Conservation (phyloP, 2,888 invertebrate species). For the Gonocerus acuteangulatus region DNA sequence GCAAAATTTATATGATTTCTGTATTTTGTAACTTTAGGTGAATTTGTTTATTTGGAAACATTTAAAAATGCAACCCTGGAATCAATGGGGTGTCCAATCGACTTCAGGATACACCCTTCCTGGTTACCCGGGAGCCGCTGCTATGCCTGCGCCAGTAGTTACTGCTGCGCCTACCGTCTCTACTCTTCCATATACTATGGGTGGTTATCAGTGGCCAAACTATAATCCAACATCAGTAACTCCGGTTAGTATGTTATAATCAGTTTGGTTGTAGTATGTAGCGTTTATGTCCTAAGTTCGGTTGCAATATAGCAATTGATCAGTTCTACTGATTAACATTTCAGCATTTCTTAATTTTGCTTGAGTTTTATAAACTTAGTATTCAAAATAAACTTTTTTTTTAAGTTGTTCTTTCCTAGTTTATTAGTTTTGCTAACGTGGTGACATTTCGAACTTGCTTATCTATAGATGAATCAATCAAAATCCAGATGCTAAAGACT, state of each 20-base stretch:
- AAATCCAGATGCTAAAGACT: too few relatives aligned
- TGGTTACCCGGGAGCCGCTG: conserved; percentile 13
- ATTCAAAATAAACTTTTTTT: too few relatives aligned
- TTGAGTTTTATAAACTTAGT: too few relatives aligned
- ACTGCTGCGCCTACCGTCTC: conserved; percentile 28
- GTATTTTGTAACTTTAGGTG: too few relatives aligned
- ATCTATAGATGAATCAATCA: too few relatives aligned
- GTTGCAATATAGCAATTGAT: too few relatives aligned
- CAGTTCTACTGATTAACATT: too few relatives aligned
- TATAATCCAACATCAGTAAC: conserved; percentile 34
- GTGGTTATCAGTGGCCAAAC: conserved; percentile 30
- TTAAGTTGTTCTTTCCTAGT: too few relatives aligned
- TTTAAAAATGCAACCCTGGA: conserved; percentile 31
- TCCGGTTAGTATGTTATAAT: conserved; percentile 30
- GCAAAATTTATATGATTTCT: too few relatives aligned
- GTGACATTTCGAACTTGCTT: too few relatives aligned
- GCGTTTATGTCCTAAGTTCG: neutral
- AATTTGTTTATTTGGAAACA: neutral
- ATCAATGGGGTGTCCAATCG: conserved; percentile 33
- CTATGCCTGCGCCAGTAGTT: conserved; percentile 34
- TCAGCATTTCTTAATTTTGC: too few relatives aligned
- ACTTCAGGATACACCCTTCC: conserved; percentile 25
- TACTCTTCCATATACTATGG: conserved; percentile 19
- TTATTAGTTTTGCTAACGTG: too few relatives aligned
- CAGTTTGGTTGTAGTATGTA: neutral